phyloP scores from a whole-genome alignment of 1,140 invertebrate species.

The Leucophenga varia region DNA sequence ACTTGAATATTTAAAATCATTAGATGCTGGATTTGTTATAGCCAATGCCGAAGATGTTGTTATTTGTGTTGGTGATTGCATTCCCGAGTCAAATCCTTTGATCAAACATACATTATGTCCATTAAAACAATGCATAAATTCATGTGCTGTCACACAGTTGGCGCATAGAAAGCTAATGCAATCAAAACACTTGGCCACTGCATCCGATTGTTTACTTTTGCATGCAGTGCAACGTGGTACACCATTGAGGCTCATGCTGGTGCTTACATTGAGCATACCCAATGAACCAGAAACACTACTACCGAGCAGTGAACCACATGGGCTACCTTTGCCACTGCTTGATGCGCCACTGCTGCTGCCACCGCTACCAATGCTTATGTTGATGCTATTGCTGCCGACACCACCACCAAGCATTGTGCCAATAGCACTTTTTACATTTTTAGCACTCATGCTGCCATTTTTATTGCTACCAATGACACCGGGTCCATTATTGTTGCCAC shows the following conservation, averaged over 20 bases:
- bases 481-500: conserved; percentile 35
- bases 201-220: conserved; percentile 82
- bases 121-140: conserved; percentile 98
- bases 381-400: conserved; percentile 30
- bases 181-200: conserved; percentile 89
- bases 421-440: too few species aligned
- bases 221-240: conserved; percentile 78
- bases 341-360: conserved; percentile 7
- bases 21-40: conserved; percentile 37
- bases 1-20: conserved; percentile 45
- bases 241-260: not conserved
- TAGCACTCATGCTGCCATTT: too few species aligned
- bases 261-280: conserved; percentile 8
- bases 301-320: not conserved
- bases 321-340: conserved; percentile 9
- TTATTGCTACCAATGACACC: conserved; percentile 50
- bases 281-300: conserved; percentile 13
- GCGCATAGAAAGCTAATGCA: conserved; percentile 93
- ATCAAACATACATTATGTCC: conserved; percentile 80
- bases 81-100: conserved; percentile 34
- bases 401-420: conserved; percentile 32
- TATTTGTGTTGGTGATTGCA: conserved; percentile 5
- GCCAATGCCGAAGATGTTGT: conserved; percentile 10
- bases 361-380: conserved; percentile 15
- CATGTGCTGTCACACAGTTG: conserved; percentile 96